Percentiles rank a stretch among this genome's conserved stretches.
Conservation (phyloP, 2,113 vertebrate genomes). For the Sander lucioperca region DNA sequence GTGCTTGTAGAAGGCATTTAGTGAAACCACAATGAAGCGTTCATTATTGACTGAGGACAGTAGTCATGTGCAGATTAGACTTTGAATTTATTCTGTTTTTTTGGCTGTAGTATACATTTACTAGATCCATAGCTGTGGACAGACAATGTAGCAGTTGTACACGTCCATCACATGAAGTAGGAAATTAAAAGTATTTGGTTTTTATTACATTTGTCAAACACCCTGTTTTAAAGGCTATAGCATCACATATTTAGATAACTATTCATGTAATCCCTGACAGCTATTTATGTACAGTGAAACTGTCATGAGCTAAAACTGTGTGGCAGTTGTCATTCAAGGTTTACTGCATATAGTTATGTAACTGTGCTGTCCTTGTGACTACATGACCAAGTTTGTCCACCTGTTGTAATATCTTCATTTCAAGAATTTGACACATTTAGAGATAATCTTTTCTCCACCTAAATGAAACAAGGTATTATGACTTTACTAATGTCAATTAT, state of each 20-base stretch:
- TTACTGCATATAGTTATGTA: constrained; percentile 16
- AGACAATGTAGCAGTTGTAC: background rate
- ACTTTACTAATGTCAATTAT: background rate
- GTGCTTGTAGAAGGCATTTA: constrained; percentile 26
- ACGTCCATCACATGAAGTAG: background rate
- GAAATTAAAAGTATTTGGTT: background rate
- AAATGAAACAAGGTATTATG: background rate
- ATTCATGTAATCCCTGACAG: constrained; percentile 1
- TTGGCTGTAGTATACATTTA: background rate
- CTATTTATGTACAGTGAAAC: constrained; percentile 42
- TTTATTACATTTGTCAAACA: no score
- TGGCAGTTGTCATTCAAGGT: constrained; percentile 46
- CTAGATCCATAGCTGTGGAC: background rate
- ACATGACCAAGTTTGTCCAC: constrained; percentile 6
- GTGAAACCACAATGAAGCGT: background rate
- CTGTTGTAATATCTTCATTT: constrained; percentile 11
- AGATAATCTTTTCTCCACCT: background rate
- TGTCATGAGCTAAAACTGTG: constrained; percentile 51
- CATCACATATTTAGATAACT: background rate
- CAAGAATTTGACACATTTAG: background rate
- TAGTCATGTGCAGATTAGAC: background rate
- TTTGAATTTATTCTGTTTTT: background rate
- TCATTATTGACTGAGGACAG: constrained; percentile 13
- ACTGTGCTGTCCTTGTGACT: constrained; percentile 2
- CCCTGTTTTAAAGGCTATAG: background rate